These are phyloP conservation scores for Heliothis virescens DNA, from an alignment of 1,140 invertebrate genomes.

Conservation along the genomic window DNA sequence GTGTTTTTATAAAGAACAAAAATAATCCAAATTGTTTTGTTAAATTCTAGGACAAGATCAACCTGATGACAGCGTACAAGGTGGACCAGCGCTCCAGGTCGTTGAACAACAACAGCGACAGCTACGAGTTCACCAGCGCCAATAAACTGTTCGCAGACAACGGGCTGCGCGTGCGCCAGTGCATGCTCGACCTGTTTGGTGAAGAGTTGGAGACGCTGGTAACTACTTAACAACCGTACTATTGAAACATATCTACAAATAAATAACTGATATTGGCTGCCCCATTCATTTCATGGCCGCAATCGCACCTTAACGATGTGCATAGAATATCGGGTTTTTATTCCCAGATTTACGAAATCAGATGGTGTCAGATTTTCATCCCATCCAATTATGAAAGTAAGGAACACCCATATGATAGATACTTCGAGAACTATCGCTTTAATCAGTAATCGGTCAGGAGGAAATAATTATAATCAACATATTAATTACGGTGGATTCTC, in stretches of 20 bases:
- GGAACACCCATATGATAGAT: too few species aligned
- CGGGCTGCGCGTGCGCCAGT: slow-evolving; percentile 87
- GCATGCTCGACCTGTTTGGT: slow-evolving; percentile 89
- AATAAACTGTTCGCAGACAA: slow-evolving; percentile 91
- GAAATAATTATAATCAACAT: too few species aligned
- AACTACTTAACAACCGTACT: slow-evolving; percentile 42
- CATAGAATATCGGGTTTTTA: too few species aligned
- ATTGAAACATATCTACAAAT: background rate
- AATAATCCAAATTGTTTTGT: slow-evolving; percentile 28
- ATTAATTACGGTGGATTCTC: too few species aligned
- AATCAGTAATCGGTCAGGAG: too few species aligned
- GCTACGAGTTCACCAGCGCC: slow-evolving; percentile 91
- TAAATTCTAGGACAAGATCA: slow-evolving; percentile 87
- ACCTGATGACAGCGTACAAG: slow-evolving; percentile 88
- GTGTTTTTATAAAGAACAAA: background rate
- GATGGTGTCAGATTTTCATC: too few species aligned
- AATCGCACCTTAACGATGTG: too few species aligned
- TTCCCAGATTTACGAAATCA: too few species aligned
- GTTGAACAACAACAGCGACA: slow-evolving; percentile 81
- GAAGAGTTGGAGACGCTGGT: slow-evolving; percentile 88
- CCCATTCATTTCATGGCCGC: too few species aligned
- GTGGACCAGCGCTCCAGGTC: slow-evolving; percentile 87
- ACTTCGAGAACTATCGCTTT: too few species aligned
- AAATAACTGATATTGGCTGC: background rate
- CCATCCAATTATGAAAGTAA: too few species aligned